Percentiles rank a stretch among this genome's conserved stretches.
These are phyloP conservation scores for Astatotilapia flaviijosephi DNA, from an alignment of 2,113 vertebrate genomes.

Conservation along the genomic window DNA sequence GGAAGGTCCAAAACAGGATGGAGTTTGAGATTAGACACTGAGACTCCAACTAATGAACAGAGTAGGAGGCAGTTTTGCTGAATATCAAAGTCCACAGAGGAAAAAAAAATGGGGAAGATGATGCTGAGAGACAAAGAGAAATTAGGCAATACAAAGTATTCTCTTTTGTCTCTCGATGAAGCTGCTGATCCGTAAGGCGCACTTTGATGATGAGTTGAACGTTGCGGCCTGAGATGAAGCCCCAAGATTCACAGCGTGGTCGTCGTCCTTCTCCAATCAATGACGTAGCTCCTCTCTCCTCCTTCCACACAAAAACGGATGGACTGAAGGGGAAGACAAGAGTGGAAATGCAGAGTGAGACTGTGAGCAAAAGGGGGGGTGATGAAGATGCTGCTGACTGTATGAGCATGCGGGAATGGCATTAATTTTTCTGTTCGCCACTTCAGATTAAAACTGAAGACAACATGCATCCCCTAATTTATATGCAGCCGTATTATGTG, in stretches of 20 bases:
- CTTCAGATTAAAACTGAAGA: neutral
- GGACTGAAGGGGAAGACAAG: constrained; percentile 14
- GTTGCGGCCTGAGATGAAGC: constrained; percentile 12
- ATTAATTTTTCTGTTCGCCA: neutral
- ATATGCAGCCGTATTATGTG: neutral
- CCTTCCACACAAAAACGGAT: constrained; percentile 61
- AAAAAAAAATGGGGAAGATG: neutral
- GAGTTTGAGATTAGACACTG: neutral
- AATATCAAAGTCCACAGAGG: constrained; percentile 38
- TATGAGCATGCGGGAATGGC: neutral
- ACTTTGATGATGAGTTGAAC: constrained; percentile 50
- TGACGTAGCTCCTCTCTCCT: constrained; percentile 36
- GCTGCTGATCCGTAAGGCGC: constrained; percentile 36
- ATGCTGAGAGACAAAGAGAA: constrained; percentile 26
- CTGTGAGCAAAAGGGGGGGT: neutral
- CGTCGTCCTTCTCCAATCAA: constrained; percentile 58
- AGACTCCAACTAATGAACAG: constrained; percentile 25
- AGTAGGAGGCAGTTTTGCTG: constrained; percentile 26
- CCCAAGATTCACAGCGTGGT: constrained; percentile 52
- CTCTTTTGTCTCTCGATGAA: constrained; percentile 33
- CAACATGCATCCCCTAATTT: neutral
- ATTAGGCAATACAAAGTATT: constrained; percentile 20
- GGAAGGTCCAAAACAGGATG: constrained; percentile 9
- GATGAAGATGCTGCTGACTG: neutral
- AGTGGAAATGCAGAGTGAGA: neutral